A percentile compares a stretch with the other conserved stretches of the same genome.
phyloP scores from a whole-genome alignment of 2,888 invertebrate genomes.

The Taenaris catops region DNA sequence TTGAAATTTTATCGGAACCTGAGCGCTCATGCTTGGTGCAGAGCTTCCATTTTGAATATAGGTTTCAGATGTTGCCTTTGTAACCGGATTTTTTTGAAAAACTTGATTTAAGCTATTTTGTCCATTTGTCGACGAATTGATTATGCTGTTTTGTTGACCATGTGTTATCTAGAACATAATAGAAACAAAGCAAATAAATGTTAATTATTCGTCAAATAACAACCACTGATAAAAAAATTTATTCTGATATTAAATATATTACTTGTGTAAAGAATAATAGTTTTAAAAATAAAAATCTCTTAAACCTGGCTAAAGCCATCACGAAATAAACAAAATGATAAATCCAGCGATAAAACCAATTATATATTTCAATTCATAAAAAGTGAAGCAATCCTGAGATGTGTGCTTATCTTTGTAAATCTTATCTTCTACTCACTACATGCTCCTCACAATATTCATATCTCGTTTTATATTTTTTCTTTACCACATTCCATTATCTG shows the following conservation, averaged over 20 bases:
- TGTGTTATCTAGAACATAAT: conserved; percentile 10
- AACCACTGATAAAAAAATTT: too few relatives aligned
- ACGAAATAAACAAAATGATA: conserved; percentile 39
- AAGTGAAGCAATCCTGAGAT: conserved; percentile 33
- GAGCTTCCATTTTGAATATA: conserved; percentile 10
- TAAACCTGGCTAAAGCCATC: conserved; percentile 45
- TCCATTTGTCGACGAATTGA: conserved; percentile 23
- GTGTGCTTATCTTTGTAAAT: conserved; percentile 21
- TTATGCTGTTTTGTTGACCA: conserved; percentile 32
- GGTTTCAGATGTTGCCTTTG: conserved; percentile 8
- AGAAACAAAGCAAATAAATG: too few relatives aligned
- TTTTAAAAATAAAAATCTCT: conserved; percentile 37
- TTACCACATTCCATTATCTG: not conserved
- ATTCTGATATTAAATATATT: conserved; percentile 10
- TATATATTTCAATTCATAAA: conserved; percentile 35
- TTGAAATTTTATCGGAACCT: conserved; percentile 10
- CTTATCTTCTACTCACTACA: not conserved
- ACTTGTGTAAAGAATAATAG: conserved; percentile 33
- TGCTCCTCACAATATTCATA: not conserved
- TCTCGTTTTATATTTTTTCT: not conserved
- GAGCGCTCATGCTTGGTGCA: conserved; percentile 7
- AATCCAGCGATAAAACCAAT: conserved; percentile 41
- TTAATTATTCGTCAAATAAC: too few relatives aligned
- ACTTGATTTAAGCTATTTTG: conserved; percentile 16
- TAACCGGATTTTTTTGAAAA: conserved; percentile 4